phyloP scores from a whole-genome alignment of 2,888 invertebrate genomes.

The Microdon myrmicae region DNA sequence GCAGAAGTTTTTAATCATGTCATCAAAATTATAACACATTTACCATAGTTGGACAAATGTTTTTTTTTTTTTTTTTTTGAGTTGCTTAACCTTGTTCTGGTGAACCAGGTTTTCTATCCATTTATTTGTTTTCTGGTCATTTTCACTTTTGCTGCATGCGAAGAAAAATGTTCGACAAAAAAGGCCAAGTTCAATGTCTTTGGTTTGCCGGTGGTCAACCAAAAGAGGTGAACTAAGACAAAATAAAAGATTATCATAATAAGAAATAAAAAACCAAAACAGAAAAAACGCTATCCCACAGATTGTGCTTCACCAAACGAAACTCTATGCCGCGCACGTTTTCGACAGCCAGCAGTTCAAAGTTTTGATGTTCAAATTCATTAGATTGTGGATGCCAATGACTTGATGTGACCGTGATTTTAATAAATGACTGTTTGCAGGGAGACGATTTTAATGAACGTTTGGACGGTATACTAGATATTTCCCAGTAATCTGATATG shows the following conservation, averaged over 20 bases:
- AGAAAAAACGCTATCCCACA: too few species aligned
- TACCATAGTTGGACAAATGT: constrained; percentile 8
- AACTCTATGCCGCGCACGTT: constrained; percentile 41
- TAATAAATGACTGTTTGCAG: too few species aligned
- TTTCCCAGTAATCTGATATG: too few species aligned
- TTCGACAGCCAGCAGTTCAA: constrained; percentile 2
- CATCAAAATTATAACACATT: constrained; percentile 21
- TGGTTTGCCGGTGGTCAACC: constrained; percentile 11
- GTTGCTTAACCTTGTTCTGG: constrained; percentile 7
- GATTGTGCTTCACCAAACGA: constrained; percentile 36
- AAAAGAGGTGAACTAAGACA: constrained; percentile 8
- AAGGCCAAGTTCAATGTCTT: constrained; percentile 47
- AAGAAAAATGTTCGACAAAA: constrained; percentile 30
- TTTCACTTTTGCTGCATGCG: constrained; percentile 38
- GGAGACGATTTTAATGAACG: too few species aligned
- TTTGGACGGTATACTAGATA: too few species aligned
- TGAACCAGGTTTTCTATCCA: constrained; percentile 16
- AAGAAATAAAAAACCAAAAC: background rate
- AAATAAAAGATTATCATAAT: background rate
- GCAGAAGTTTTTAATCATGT: constrained; percentile 10
- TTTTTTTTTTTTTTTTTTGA: background rate
- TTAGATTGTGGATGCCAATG: too few species aligned
- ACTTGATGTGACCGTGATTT: too few species aligned
- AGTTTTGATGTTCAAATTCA: too few species aligned
- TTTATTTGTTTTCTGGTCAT: constrained; percentile 13